A percentile compares a stretch with the other conserved stretches of the same genome.
Conservation (phyloP, 2,888 invertebrate genomes). For the Hylaea fasciaria region DNA sequence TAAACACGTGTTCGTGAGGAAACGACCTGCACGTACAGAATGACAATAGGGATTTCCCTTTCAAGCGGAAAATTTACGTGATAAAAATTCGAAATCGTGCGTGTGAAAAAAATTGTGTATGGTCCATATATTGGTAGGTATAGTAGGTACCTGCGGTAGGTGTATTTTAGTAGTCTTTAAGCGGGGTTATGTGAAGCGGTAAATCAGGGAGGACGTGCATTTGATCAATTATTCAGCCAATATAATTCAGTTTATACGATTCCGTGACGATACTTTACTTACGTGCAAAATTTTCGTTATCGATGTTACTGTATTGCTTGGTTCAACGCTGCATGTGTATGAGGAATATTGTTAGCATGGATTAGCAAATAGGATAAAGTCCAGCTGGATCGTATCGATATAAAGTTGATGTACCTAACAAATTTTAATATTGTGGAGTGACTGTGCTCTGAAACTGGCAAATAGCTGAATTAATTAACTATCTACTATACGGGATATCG, state of each 20-base stretch:
- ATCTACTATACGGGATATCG: too few relatives aligned
- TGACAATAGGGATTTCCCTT: conserved; percentile 84
- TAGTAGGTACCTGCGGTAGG: conserved; percentile 71
- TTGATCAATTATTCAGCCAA: conserved; percentile 78
- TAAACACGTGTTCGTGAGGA: conserved; percentile 82
- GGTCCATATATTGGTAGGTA: conserved; percentile 70
- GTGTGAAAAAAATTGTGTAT: conserved; percentile 81
- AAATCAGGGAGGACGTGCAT: conserved; percentile 80
- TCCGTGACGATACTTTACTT: conserved; percentile 53
- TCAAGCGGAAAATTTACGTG: conserved; percentile 84
- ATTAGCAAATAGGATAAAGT: conserved; percentile 20
- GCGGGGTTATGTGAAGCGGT: conserved; percentile 71
- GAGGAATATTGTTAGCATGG: conserved; percentile 9
- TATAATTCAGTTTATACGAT: conserved; percentile 42
- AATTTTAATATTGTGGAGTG: too few relatives aligned
- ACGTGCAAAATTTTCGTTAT: conserved; percentile 33
- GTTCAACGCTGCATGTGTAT: conserved; percentile 26
- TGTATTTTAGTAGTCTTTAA: conserved; percentile 77
- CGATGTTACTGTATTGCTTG: conserved; percentile 26
- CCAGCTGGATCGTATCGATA: conserved; percentile 2
- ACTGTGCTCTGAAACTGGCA: too few relatives aligned
- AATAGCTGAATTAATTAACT: too few relatives aligned
- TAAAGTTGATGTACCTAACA: not conserved
- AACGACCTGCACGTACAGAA: conserved; percentile 73
- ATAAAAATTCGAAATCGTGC: conserved; percentile 81